A percentile compares a stretch with the other conserved stretches of the same genome.
Conservation (phyloP, 2,797 vertebrate genomes). For the Siniperca obscura region DNA sequence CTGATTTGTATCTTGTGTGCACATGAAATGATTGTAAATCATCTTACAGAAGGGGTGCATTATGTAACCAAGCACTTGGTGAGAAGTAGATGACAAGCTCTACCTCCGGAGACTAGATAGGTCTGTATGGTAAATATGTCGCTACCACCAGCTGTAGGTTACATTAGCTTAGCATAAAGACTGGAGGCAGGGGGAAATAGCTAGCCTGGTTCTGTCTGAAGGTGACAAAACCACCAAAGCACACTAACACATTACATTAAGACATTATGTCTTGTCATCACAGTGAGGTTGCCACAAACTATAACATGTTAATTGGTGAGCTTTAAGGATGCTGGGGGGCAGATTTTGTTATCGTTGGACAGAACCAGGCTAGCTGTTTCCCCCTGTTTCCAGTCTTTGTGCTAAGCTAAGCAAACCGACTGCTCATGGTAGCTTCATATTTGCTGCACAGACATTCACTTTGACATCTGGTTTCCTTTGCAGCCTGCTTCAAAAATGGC, state of each 20-base stretch:
- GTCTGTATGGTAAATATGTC: neutral
- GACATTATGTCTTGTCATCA: too few relatives aligned
- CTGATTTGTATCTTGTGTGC: neutral
- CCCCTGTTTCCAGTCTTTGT: neutral
- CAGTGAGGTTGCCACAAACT: neutral
- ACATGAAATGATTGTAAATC: neutral
- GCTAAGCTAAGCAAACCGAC: neutral
- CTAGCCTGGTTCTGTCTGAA: neutral
- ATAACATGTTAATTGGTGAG: neutral
- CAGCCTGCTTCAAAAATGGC: conserved; percentile 56
- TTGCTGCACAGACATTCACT: neutral
- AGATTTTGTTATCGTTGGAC: neutral
- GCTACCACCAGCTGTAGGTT: too few relatives aligned
- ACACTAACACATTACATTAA: neutral
- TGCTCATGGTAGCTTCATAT: too few relatives aligned
- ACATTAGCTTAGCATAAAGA: neutral
- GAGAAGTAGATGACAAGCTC: too few relatives aligned
- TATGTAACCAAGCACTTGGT: neutral
- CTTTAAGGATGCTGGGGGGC: neutral
- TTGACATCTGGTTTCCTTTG: conserved; percentile 1
- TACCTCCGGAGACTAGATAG: neutral
- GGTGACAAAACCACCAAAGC: too few relatives aligned
- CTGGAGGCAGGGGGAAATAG: neutral
- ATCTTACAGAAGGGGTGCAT: neutral
- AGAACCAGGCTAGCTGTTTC: neutral